These are phyloP conservation scores for Caenorhabditis afra DNA, from an alignment of 2,888 invertebrate species.

Conservation along the genomic window DNA sequence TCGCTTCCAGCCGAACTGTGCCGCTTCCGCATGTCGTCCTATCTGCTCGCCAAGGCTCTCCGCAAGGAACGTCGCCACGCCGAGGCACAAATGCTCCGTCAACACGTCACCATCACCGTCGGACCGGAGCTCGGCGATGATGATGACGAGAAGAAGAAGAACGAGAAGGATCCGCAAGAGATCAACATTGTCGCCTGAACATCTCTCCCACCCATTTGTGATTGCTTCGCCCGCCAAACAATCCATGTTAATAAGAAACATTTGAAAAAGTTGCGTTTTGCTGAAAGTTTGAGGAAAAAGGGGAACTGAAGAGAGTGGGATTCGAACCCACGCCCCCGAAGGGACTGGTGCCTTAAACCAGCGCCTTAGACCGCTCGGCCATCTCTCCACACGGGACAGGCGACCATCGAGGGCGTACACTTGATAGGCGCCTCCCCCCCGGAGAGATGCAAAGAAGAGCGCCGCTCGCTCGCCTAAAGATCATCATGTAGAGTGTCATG, in stretches of 20 bases:
- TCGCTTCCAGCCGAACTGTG: conserved; percentile 30
- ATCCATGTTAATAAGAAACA: too few relatives aligned
- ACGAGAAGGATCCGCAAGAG: conserved; percentile 31
- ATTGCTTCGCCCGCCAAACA: too few relatives aligned
- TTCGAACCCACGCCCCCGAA: conserved; percentile 79
- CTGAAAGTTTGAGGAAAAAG: too few relatives aligned
- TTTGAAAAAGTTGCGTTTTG: too few relatives aligned
- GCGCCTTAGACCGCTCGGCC: conserved; percentile 92
- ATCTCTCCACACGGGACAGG: conserved; percentile 81
- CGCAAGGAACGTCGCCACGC: conserved; percentile 14
- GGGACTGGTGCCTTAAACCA: conserved; percentile 93
- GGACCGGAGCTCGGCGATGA: conserved; percentile 23
- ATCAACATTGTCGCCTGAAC: conserved; percentile 25
- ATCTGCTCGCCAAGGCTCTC: conserved; percentile 33
- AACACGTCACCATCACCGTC: conserved; percentile 20
- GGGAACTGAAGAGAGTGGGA: conserved; percentile 64
- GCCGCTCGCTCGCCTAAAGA: too few relatives aligned
- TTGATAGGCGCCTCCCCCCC: too few relatives aligned
- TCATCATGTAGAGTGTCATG: too few relatives aligned
- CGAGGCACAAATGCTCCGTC: conserved; percentile 8
- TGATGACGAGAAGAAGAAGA: too few relatives aligned
- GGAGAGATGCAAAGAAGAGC: too few relatives aligned
- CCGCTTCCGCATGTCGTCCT: conserved; percentile 31
- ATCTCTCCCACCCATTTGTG: background rate
- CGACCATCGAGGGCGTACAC: too few relatives aligned